These are phyloP conservation scores for Gephyroberyx darwinii DNA, from an alignment of 2,797 vertebrate species.

Conservation along the genomic window DNA sequence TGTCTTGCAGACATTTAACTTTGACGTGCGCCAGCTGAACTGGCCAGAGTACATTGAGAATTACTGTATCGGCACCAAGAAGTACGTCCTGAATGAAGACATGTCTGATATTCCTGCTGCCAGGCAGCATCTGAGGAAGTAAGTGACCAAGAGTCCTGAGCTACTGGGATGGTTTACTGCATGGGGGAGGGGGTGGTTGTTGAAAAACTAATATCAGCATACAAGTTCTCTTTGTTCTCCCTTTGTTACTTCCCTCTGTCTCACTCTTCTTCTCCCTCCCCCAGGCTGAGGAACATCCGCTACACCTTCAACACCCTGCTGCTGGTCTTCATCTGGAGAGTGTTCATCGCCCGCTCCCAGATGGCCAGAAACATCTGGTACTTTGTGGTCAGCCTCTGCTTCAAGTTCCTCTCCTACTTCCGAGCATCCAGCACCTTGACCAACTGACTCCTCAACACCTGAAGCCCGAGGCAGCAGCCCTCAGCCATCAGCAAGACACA, in stretches of 20 bases:
- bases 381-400: conserved; percentile 99
- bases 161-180: neutral
- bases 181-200: neutral
- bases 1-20: conserved; percentile 88
- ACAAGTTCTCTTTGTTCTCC: no score
- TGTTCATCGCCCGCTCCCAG: conserved; percentile 96
- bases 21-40: conserved; percentile 94
- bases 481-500: conserved; percentile 32
- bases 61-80: conserved; percentile 95
- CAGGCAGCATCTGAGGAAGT: conserved; percentile 92
- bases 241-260: neutral
- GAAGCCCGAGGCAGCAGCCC: conserved; percentile 32
- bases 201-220: no score
- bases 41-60: conserved; percentile 97
- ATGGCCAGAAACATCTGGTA: conserved; percentile 99
- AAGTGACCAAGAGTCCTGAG: conserved; percentile 53
- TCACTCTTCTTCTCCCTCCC: neutral
- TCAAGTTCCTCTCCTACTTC: conserved; percentile 99
- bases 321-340: conserved; percentile 92
- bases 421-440: conserved; percentile 90
- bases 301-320: conserved; percentile 92
- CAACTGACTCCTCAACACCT: conserved; percentile 65
- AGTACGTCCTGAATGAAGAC: conserved; percentile 95
- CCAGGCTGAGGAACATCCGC: conserved; percentile 92
- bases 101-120: conserved; percentile 94